Conservation (phyloP, 2,888 invertebrate species). For the Spilosoma lubricipeda region DNA sequence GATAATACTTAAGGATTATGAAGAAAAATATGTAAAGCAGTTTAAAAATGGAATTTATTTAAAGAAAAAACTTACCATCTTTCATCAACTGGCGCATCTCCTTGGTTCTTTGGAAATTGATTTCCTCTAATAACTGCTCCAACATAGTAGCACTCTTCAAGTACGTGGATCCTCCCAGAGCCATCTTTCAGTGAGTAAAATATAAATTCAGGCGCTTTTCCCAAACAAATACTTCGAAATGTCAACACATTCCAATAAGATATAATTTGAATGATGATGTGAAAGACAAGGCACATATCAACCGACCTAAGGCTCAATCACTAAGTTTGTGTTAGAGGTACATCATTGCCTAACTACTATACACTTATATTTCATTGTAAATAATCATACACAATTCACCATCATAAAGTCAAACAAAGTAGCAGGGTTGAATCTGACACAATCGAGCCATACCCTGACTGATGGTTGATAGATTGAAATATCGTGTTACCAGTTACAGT, state of each 20-base stretch:
- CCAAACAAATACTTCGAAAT: slow-evolving; percentile 54
- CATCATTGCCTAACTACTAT: slow-evolving; percentile 3
- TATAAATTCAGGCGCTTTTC: slow-evolving; percentile 38
- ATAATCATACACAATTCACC: slow-evolving; percentile 5
- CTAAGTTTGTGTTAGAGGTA: neutral
- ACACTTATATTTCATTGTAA: slow-evolving; percentile 9
- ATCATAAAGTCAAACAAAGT: neutral
- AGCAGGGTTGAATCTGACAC: slow-evolving; percentile 5
- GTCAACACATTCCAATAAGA: slow-evolving; percentile 52
- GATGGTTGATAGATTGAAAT: neutral
- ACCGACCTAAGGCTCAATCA: slow-evolving; percentile 14
- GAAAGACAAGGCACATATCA: slow-evolving; percentile 47
- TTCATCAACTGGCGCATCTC: slow-evolving; percentile 95
- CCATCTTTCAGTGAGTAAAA: slow-evolving; percentile 61
- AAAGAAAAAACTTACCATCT: slow-evolving; percentile 88
- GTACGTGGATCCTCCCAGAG: slow-evolving; percentile 75
- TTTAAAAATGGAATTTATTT: neutral
- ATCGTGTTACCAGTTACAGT: neutral
- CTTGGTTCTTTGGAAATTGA: slow-evolving; percentile 96
- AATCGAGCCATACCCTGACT: neutral
- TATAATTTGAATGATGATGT: slow-evolving; percentile 12
- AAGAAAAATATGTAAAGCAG: neutral
- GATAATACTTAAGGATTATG: neutral
- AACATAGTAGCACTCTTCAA: slow-evolving; percentile 88
- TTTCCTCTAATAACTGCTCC: slow-evolving; percentile 95